Percentiles rank a stretch among this genome's conserved stretches.
Evolutionary conservation across 2,888 invertebrate genomes (phyloP).

Genomic region (Zele albiditarsus): DNA sequence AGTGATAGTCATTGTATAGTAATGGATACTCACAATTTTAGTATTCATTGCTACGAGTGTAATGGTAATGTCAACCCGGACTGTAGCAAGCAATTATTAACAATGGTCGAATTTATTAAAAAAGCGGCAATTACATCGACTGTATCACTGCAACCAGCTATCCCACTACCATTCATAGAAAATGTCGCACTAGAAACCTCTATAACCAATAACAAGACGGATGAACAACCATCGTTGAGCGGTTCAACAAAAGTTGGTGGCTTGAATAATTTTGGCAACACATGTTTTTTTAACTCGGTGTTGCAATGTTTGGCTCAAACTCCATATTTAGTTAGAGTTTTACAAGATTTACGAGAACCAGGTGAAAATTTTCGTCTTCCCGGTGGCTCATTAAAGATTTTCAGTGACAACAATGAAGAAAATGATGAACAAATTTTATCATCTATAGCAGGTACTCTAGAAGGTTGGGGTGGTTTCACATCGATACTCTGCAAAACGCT

Average conservation of each 20-base stretch:
- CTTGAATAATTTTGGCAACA: constrained; percentile 93
- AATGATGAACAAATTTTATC: constrained; percentile 62
- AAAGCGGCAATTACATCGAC: constrained; percentile 37
- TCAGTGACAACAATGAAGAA: constrained; percentile 63
- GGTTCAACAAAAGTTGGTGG: constrained; percentile 74
- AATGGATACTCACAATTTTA: constrained; percentile 82
- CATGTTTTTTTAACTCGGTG: constrained; percentile 97
- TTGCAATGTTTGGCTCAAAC: constrained; percentile 94
- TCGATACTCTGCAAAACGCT: constrained; percentile 81
- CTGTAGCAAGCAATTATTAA: constrained; percentile 59
- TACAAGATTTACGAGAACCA: constrained; percentile 80
- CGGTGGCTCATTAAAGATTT: constrained; percentile 80
- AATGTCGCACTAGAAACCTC: background rate
- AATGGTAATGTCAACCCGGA: constrained; percentile 80
- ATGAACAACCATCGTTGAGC: background rate
- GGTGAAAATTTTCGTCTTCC: constrained; percentile 83
- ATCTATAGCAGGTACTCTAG: constrained; percentile 79
- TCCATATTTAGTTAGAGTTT: constrained; percentile 82
- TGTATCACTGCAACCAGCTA: constrained; percentile 42
- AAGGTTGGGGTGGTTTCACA: constrained; percentile 81
- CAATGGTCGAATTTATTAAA: constrained; percentile 47
- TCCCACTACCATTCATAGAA: constrained; percentile 38
- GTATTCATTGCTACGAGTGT: constrained; percentile 87
- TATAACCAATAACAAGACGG: background rate
- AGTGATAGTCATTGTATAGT: constrained; percentile 85